Evolutionary conservation across 1,140 invertebrate genomes (phyloP).

Genomic region (Sycophaga agraensis): DNA sequence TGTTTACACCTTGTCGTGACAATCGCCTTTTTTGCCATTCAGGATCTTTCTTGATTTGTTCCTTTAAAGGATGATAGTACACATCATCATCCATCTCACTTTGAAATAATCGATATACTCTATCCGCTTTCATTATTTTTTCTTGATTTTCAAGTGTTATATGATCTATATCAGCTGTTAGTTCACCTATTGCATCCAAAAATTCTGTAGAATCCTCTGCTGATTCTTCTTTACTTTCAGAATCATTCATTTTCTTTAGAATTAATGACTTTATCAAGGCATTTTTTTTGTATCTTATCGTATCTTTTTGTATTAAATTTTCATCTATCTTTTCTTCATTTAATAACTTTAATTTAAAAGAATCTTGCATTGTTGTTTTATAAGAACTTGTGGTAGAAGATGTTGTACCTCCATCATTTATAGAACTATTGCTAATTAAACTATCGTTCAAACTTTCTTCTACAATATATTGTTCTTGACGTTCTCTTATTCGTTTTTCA

Average conservation of each 20-base stretch:
- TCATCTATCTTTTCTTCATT: too few species aligned
- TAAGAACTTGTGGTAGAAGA: neutral
- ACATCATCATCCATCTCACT: constrained; percentile 9
- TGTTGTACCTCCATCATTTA: neutral
- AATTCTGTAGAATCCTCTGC: neutral
- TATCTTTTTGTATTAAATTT: too few species aligned
- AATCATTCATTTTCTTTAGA: neutral
- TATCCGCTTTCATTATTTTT: neutral
- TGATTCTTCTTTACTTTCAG: neutral
- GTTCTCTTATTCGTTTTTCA: neutral
- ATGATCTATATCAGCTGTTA: neutral
- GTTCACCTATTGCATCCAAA: neutral
- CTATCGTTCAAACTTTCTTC: neutral
- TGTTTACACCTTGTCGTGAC: constrained; percentile 9
- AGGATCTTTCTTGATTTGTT: neutral
- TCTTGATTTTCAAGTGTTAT: neutral
- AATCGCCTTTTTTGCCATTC: neutral
- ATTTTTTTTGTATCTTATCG: constrained; percentile 18
- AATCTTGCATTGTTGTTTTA: neutral
- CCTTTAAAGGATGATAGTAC: constrained; percentile 7
- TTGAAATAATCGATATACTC: neutral
- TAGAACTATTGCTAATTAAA: neutral
- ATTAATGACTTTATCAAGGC: constrained; percentile 1
- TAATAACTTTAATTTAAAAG: neutral
- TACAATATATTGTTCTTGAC: neutral